phyloP scores from a whole-genome alignment of 2,113 vertebrate genomes.

The Hemibagrus wyckioides region DNA sequence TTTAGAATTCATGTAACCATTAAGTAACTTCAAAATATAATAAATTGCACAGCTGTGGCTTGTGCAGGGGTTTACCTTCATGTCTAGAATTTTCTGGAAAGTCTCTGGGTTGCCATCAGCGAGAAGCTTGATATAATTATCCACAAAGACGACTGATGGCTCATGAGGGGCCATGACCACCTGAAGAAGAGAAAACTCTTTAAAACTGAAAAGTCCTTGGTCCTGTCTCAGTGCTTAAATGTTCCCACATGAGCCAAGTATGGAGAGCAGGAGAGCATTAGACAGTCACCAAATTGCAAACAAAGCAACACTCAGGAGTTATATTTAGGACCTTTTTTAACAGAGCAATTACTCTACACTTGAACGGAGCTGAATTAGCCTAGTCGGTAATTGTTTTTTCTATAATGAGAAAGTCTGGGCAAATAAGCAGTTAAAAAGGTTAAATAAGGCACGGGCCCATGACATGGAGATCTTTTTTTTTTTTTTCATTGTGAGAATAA shows the following conservation, averaged over 20 bases:
- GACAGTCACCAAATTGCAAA: slow-evolving; percentile 55
- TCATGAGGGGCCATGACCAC: slow-evolving; percentile 99
- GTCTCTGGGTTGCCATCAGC: slow-evolving; percentile 93
- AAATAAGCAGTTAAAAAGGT: slow-evolving; percentile 51
- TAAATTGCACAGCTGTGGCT: neutral
- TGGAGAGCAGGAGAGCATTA: slow-evolving; percentile 32
- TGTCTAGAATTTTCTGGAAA: slow-evolving; percentile 98
- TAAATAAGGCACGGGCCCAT: slow-evolving; percentile 44
- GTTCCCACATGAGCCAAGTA: slow-evolving; percentile 63
- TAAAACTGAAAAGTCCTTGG: slow-evolving; percentile 34
- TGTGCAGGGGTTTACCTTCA: slow-evolving; percentile 81
- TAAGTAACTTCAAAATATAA: neutral
- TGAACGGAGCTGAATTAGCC: slow-evolving; percentile 61
- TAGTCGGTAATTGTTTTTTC: slow-evolving; percentile 61
- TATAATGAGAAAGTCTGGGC: slow-evolving; percentile 61
- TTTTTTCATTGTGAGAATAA: slow-evolving; percentile 30
- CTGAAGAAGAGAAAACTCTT: slow-evolving; percentile 64
- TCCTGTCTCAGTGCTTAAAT: slow-evolving; percentile 57
- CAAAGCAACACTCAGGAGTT: slow-evolving; percentile 52
- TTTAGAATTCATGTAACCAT: neutral
- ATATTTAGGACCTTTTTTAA: slow-evolving; percentile 63
- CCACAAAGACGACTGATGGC: slow-evolving; percentile 89
- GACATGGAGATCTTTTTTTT: slow-evolving; percentile 26
- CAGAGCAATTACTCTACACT: slow-evolving; percentile 62
- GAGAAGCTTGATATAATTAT: slow-evolving; percentile 99